Percentiles rank a stretch among this genome's conserved stretches.
phyloP scores from a whole-genome alignment of 1,140 invertebrate species.

The Rhopalosiphum maidis region DNA sequence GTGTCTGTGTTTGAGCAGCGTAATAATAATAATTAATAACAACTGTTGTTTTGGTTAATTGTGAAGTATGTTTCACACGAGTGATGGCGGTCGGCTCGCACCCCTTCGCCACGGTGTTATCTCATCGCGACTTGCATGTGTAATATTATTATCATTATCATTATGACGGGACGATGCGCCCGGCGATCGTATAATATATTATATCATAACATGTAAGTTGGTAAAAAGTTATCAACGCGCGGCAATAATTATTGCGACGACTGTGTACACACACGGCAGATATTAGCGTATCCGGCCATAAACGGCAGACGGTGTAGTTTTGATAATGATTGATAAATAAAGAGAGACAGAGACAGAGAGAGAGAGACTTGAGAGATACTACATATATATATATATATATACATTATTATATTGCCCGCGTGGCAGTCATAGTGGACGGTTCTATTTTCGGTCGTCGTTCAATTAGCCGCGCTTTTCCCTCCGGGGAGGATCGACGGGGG shows the following conservation, averaged over 20 bases:
- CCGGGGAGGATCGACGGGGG: not conserved
- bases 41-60: slow-evolving; percentile 44
- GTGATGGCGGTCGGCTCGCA: not conserved
- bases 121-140: not conserved
- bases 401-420: not conserved
- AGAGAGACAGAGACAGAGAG: not conserved
- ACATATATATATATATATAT: not conserved
- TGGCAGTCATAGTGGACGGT: not conserved
- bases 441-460: slow-evolving; percentile 42
- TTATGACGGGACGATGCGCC: not conserved
- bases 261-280: not conserved
- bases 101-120: not conserved
- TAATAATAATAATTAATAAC: slow-evolving; percentile 49
- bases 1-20: not conserved
- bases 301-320: too few relatives aligned
- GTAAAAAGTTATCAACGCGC: not conserved
- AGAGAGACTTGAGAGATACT: not conserved
- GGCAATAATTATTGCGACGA: not conserved
- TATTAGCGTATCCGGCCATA: not conserved
- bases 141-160: not conserved
- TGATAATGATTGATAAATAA: slow-evolving; percentile 5
- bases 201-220: not conserved
- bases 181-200: not conserved
- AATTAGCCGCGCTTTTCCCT: slow-evolving; percentile 18
- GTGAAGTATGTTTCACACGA: slow-evolving; percentile 19